These are phyloP conservation scores for Serrognathus titanus DNA, from an alignment of 2,888 invertebrate genomes.

Conservation along the genomic window DNA sequence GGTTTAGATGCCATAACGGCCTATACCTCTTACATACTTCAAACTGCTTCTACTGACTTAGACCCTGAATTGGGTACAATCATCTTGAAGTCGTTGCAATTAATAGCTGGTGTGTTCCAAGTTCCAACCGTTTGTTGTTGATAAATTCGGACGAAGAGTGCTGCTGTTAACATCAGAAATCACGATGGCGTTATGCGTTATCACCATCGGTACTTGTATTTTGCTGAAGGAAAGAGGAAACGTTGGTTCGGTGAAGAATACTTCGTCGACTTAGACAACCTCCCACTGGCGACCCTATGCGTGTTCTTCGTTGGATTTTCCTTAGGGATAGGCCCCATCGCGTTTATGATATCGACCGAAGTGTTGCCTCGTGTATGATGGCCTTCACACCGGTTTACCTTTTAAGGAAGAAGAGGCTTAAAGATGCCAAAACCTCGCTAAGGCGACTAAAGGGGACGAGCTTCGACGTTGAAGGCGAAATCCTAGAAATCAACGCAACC, in stretches of 20 bases:
- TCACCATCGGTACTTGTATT: constrained; percentile 67
- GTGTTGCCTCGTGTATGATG: constrained; percentile 72
- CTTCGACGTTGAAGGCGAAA: constrained; percentile 62
- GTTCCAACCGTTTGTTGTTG: constrained; percentile 72
- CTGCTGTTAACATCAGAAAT: constrained; percentile 66
- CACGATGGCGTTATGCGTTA: constrained; percentile 64
- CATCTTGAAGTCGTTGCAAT: constrained; percentile 65
- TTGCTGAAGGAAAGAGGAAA: constrained; percentile 35
- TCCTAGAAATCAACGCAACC: constrained; percentile 56
- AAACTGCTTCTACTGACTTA: constrained; percentile 45
- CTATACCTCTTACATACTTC: constrained; percentile 57
- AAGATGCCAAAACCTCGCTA: constrained; percentile 65
- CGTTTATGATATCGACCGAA: constrained; percentile 76
- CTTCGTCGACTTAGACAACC: constrained; percentile 58
- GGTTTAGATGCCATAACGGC: constrained; percentile 62
- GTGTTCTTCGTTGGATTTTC: constrained; percentile 75
- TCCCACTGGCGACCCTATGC: constrained; percentile 68
- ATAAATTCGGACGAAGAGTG: constrained; percentile 70
- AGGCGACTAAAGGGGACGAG: constrained; percentile 67
- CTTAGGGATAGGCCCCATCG: constrained; percentile 77
- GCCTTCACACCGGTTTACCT: constrained; percentile 72
- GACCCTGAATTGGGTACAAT: constrained; percentile 53
- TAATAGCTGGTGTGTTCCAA: constrained; percentile 66
- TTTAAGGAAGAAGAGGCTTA: constrained; percentile 57
- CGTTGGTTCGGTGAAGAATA: constrained; percentile 35